phyloP scores from a whole-genome alignment of 2,888 invertebrate genomes.

The Masnerella sp. region DNA sequence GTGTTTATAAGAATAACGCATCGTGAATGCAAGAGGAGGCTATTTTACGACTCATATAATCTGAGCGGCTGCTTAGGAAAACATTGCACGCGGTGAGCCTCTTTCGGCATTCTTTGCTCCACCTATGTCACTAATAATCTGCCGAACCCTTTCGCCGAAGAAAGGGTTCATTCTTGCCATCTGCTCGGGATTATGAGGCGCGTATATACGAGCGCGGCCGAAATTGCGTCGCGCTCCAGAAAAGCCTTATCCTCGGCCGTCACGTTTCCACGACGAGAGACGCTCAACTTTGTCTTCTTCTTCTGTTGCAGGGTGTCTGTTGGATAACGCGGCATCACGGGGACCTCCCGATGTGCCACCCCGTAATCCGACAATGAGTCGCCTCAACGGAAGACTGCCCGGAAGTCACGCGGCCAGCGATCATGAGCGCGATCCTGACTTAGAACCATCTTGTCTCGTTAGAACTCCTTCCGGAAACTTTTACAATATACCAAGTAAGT shows the following conservation, averaged over 20 bases:
- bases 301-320: slow-evolving; percentile 86
- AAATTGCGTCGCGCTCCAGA: slow-evolving; percentile 44
- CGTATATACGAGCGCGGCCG: slow-evolving; percentile 31
- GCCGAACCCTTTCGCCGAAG: slow-evolving; percentile 51
- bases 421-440: slow-evolving; percentile 84
- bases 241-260: slow-evolving; percentile 46
- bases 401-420: slow-evolving; percentile 76
- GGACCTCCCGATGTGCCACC: slow-evolving; percentile 92
- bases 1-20: slow-evolving; percentile 35
- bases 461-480: slow-evolving; percentile 95
- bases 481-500: slow-evolving; percentile 89
- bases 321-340: slow-evolving; percentile 87
- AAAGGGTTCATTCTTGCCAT: slow-evolving; percentile 48
- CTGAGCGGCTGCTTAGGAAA: slow-evolving; percentile 40
- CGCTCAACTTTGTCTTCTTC: slow-evolving; percentile 61
- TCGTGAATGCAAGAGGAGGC: slow-evolving; percentile 11
- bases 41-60: slow-evolving; percentile 50
- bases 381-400: slow-evolving; percentile 92
- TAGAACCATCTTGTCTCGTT: slow-evolving; percentile 93
- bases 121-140: slow-evolving; percentile 54
- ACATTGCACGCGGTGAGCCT: slow-evolving; percentile 60
- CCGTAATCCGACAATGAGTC: slow-evolving; percentile 93
- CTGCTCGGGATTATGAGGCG: slow-evolving; percentile 46
- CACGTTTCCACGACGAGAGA: slow-evolving; percentile 43
- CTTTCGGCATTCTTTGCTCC: slow-evolving; percentile 49